Evolutionary conservation across 2,113 vertebrate genomes (phyloP), one percentile per base, ranked within the genome.

Genomic region (Cepphus grylle): DNA sequence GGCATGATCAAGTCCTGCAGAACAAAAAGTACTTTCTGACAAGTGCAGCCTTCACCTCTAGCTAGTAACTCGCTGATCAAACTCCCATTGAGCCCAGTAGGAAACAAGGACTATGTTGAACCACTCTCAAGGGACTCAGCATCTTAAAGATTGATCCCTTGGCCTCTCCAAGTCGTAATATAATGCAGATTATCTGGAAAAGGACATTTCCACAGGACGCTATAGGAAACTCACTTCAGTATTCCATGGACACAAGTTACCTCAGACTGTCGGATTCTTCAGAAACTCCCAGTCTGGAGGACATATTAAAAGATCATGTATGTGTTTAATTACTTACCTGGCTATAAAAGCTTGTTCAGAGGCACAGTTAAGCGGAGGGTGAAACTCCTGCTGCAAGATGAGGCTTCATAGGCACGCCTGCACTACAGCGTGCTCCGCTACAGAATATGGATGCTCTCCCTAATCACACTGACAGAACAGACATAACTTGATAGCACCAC

Each of bases 401-500:
- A 83, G 63, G 27, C 4, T 47, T 9, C 1, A 5, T 8, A 11
- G 2, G 0, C 16, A 5, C 26, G 15, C 25, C 45, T 6, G 2
- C 15, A 2, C 59, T 38, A 5, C 38, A 55, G 72, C 15, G 3
- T 0, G 21, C 52, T 59, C 42, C 43, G 11, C 14, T 49, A 29
- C 65, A 15, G 53, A 70, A 5, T 1, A 43, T 4, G 6, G 65
- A 22, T 16, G 82, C 71, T 79, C 53, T n/a, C 49, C 45, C 50
- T 55, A 63, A 52, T 53, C 63, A 52, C 63, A 20, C 21, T 25
- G 63, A 53, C 71, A 72, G 36, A 92, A 27, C 38, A 77, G 58
- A 81, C 62, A 11, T 5, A 40, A 55, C 53, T 50, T 67, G 56
- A 4, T 21, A 86, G 22, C 38, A 80, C 15, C 65, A n/a, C 3